Percentiles rank a stretch among this genome's conserved stretches.
These are phyloP conservation scores for Xiphophorus maculatus DNA, from an alignment of 2,113 vertebrate species.

Conservation along the genomic window DNA sequence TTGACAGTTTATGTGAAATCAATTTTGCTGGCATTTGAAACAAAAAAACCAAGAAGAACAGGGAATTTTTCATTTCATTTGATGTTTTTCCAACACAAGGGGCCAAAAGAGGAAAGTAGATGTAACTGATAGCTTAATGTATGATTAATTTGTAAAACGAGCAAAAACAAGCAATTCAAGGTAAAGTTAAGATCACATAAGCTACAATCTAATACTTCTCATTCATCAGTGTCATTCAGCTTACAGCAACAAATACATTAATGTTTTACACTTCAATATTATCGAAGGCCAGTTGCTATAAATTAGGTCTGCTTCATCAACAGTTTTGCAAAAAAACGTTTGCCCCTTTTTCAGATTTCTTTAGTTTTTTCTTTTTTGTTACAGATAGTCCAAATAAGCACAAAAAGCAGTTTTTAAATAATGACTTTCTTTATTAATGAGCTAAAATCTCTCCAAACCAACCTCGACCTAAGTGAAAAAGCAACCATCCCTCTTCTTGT, in stretches of 20 bases:
- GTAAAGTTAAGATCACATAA: neutral
- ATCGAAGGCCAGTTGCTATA: neutral
- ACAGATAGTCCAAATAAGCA: no score
- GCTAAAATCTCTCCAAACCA: neutral
- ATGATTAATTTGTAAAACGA: neutral
- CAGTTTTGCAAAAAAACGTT: neutral
- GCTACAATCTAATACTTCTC: neutral
- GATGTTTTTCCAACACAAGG: neutral
- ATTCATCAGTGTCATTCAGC: neutral
- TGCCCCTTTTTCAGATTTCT: neutral
- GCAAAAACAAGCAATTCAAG: neutral
- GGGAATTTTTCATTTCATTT: conserved; percentile 25
- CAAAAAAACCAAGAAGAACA: conserved; percentile 1
- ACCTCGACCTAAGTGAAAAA: no score
- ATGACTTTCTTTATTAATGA: no score
- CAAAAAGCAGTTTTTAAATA: no score
- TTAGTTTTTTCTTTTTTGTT: no score
- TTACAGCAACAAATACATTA: neutral
- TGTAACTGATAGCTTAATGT: neutral
- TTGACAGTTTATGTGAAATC: conserved; percentile 7
- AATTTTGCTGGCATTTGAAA: conserved; percentile 9
- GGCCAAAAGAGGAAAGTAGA: neutral
- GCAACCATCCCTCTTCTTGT: no score
- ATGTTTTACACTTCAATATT: neutral
- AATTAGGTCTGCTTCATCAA: neutral